Percentiles rank a stretch among this genome's conserved stretches.
Conservation (phyloP, 2,797 vertebrate genomes). For the Lindbergichthys nudifrons region DNA sequence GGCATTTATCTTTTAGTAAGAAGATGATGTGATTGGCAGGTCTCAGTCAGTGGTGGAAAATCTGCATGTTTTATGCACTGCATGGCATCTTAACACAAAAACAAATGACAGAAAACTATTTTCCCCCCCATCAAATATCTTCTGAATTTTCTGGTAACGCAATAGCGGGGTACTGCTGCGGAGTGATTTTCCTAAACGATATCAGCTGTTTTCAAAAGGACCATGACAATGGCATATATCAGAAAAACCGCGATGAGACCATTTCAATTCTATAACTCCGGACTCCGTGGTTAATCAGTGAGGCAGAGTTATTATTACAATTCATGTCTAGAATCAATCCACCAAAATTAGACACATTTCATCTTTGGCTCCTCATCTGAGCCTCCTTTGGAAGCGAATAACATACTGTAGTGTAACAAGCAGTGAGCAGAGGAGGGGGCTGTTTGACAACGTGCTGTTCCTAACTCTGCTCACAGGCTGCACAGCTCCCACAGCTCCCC, state of each 20-base stretch:
- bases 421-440: constrained; percentile 77
- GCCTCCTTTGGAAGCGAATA: constrained; percentile 42
- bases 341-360: constrained; percentile 47
- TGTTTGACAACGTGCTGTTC: constrained; percentile 73
- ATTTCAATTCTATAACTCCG: constrained; percentile 70
- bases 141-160: constrained; percentile 29
- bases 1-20: constrained; percentile 23
- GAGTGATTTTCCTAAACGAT: constrained; percentile 46
- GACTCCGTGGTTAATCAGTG: constrained; percentile 49
- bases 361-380: constrained; percentile 44
- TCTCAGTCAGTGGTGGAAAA: constrained; percentile 32
- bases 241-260: constrained; percentile 56
- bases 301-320: constrained; percentile 67
- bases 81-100: constrained; percentile 50
- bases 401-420: constrained; percentile 62
- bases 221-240: constrained; percentile 57
- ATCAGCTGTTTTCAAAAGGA: constrained; percentile 66
- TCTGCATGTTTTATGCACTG: neutral
- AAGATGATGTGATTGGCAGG: constrained; percentile 34
- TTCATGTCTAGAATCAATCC: constrained; percentile 60
- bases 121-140: neutral
- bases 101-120: constrained; percentile 22
- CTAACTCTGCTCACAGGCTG: constrained; percentile 51
- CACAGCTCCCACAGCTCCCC: constrained; percentile 66
- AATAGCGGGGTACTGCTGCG: constrained; percentile 35